These are phyloP conservation scores for Chromobotia macracanthus DNA, from an alignment of 2,797 vertebrate species.

Conservation along the genomic window DNA sequence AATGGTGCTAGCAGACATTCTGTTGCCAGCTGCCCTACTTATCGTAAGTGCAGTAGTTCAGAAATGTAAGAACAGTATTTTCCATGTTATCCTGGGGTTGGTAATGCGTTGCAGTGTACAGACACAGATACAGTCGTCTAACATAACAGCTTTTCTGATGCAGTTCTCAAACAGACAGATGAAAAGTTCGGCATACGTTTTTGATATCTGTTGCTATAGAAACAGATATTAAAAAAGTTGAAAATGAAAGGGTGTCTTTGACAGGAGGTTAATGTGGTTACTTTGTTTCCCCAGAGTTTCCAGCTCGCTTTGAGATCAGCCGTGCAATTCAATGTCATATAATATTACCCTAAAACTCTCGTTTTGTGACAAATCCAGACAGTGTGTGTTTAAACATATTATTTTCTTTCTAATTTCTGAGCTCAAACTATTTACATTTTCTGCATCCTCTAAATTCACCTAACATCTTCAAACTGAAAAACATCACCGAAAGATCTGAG, in stretches of 20 bases:
- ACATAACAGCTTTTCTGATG: constrained; percentile 4
- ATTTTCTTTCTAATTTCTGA: background rate
- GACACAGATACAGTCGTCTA: constrained; percentile 7
- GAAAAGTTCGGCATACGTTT: constrained; percentile 49
- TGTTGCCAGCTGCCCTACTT: constrained; percentile 22
- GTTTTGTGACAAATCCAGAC: constrained; percentile 54
- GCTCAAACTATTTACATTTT: constrained; percentile 42
- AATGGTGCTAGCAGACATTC: background rate
- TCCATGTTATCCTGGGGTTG: background rate
- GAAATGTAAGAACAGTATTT: constrained; percentile 2
- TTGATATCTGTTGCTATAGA: constrained; percentile 61
- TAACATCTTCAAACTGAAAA: background rate
- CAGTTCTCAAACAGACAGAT: constrained; percentile 31
- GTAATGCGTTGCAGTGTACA: background rate
- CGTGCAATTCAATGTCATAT: constrained; percentile 58
- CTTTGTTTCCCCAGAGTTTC: constrained; percentile 59
- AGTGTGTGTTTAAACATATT: constrained; percentile 59
- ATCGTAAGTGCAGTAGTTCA: constrained; percentile 18
- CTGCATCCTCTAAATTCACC: constrained; percentile 44
- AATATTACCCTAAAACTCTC: constrained; percentile 44
- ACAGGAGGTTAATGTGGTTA: constrained; percentile 64
- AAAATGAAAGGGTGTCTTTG: constrained; percentile 45
- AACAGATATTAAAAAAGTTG: constrained; percentile 49
- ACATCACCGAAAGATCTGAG: background rate
- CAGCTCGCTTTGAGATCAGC: constrained; percentile 54